Percentiles rank a stretch among this genome's conserved stretches.
Conservation (phyloP, 1,140 invertebrate genomes). For the Caenorhabditis remanei region DNA sequence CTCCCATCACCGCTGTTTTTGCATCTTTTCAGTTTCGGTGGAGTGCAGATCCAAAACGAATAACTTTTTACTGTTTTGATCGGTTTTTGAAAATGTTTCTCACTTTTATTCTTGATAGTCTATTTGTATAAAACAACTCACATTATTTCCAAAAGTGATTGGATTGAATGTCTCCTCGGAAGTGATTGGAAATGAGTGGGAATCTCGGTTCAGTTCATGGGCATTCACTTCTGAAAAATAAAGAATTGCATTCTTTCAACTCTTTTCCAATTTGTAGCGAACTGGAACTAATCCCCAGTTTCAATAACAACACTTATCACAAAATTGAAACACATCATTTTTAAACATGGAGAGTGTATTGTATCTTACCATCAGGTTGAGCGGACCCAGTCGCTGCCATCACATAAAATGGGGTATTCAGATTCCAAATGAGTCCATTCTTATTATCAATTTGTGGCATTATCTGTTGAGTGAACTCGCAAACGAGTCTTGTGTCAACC, state of each 20-base stretch:
- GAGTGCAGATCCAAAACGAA: too few relatives aligned
- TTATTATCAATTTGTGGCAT: constrained; percentile 58
- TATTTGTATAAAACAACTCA: constrained; percentile 1
- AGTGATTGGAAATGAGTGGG: constrained; percentile 53
- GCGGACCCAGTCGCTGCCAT: constrained; percentile 58
- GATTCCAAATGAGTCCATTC: constrained; percentile 49
- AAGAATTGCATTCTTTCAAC: too few relatives aligned
- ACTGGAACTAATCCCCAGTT: too few relatives aligned
- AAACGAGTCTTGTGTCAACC: constrained; percentile 40
- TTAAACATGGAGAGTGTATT: too few relatives aligned
- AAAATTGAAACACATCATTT: too few relatives aligned
- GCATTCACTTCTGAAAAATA: constrained; percentile 59
- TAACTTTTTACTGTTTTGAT: too few relatives aligned
- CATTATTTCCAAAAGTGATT: constrained; percentile 37
- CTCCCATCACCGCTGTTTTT: too few relatives aligned
- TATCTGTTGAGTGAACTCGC: constrained; percentile 57
- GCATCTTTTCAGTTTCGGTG: too few relatives aligned
- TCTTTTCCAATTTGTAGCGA: too few relatives aligned
- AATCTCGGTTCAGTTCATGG: constrained; percentile 50
- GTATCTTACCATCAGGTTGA: constrained; percentile 58
- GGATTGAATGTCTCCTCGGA: constrained; percentile 56
- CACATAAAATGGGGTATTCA: constrained; percentile 17
- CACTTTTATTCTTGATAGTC: too few relatives aligned
- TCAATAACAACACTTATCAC: too few relatives aligned
- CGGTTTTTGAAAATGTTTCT: too few relatives aligned